These are phyloP conservation scores for Phymorhynchus buccinoides DNA, from an alignment of 1,140 invertebrate species.

Conservation along the genomic window DNA sequence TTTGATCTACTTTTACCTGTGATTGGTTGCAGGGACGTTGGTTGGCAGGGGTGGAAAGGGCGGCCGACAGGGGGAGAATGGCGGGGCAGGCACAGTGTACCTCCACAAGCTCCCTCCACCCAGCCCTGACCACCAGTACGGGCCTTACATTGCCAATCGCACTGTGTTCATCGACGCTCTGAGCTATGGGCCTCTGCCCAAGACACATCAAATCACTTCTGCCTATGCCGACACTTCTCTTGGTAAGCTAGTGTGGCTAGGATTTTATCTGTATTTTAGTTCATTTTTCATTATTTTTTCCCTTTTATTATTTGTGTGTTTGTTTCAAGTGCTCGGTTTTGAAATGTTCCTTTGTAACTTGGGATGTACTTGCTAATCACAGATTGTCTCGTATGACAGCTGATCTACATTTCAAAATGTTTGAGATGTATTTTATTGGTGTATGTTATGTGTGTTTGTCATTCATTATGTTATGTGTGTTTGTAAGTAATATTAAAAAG, in stretches of 20 bases:
- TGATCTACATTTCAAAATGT: too few relatives aligned
- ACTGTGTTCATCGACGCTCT: slow-evolving; percentile 59
- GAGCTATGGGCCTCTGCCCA: slow-evolving; percentile 45
- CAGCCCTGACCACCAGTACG: slow-evolving; percentile 33
- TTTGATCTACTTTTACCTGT: too few relatives aligned
- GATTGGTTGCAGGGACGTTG: slow-evolving; percentile 52
- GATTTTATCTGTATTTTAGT: too few relatives aligned
- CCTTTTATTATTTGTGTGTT: too few relatives aligned
- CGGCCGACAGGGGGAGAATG: slow-evolving; percentile 50
- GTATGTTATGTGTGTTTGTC: background rate
- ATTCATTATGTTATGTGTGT: too few relatives aligned
- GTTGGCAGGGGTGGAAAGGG: slow-evolving; percentile 53
- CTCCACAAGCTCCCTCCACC: slow-evolving; percentile 55
- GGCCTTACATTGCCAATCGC: slow-evolving; percentile 52
- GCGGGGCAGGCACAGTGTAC: slow-evolving; percentile 63
- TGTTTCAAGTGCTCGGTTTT: too few relatives aligned
- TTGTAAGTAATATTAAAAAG: too few relatives aligned
- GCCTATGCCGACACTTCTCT: slow-evolving; percentile 39
- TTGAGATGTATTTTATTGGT: background rate
- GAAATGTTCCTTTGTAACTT: too few relatives aligned
- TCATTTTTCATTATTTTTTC: too few relatives aligned
- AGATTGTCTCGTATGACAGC: too few relatives aligned
- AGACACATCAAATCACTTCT: slow-evolving; percentile 50
- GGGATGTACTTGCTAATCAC: too few relatives aligned
- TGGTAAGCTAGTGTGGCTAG: too few relatives aligned